Base-by-base conservation (phyloP, 2,113 vertebrate species). In the Entomyzon cyanotis region DNA sequence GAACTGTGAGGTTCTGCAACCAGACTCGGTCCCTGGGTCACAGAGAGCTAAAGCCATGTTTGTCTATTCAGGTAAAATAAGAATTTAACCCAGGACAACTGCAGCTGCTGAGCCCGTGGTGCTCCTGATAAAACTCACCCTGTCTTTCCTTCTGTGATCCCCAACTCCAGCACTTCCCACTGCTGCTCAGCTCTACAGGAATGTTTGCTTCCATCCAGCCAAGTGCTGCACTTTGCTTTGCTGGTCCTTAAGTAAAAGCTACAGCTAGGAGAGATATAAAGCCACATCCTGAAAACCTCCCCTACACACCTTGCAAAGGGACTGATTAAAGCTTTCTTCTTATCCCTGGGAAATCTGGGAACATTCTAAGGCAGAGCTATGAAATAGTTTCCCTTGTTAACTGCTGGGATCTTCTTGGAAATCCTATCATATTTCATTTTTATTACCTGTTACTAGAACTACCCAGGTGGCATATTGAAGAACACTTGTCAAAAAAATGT, bases 361-460 rank as follows among this genome's bases (percentile, higher is more conserved):
- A 5, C 13, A 16, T 67, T 47, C 58, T 46, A 63, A 74, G 65
- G 89, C 88, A 91, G 73, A 95, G 31, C 55, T 83, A 18, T 83
- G 63, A 55, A 91, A 49, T 94, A 0, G 1, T 81, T 89, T 75
- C 16, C 23, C 64, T 80, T 62, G 30, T 77, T 95, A 96, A 96
- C 74, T 76, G 42, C 77, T 70, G 69, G 82, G 73, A 85, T 91
- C 70, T 91, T 80, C 58, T 73, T 42, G 70, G 89, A 69, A 94
- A 95, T 96, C 79, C 89, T 74, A 60, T 79, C 65, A 41, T 87
- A 92, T 95, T 95, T 97, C 68, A 93, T 92, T 96, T 97, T 97
- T 97, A 96, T 96, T 96, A 85, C 83, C 87, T 95, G 73, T 92
- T 96, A 92, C 82, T 95, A 88, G 95, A 96, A 92, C 92, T 89